Conservation (phyloP, 2,888 invertebrate species). For the Cheilosia impressa region DNA sequence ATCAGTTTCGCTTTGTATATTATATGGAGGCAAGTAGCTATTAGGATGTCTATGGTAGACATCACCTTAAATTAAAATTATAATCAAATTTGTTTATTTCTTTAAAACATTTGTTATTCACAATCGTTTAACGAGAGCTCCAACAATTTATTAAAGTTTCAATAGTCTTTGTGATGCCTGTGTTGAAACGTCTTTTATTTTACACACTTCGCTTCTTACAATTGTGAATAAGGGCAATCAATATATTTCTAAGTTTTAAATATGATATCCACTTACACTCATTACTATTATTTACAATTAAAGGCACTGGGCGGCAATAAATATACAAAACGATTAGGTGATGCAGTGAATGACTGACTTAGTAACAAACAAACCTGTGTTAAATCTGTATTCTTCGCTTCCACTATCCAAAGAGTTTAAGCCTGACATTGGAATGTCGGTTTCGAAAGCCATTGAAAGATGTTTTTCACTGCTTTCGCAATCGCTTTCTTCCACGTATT, state of each 20-base stretch:
- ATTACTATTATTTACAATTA: constrained; percentile 84
- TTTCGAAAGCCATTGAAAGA: constrained; percentile 85
- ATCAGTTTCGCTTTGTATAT: constrained; percentile 88
- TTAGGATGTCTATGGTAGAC: constrained; percentile 93
- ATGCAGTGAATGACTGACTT: neutral
- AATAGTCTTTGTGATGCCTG: too few relatives aligned
- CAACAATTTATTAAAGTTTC: too few relatives aligned
- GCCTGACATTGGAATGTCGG: constrained; percentile 85
- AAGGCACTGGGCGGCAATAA: constrained; percentile 85
- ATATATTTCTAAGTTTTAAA: neutral
- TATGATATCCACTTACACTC: constrained; percentile 78
- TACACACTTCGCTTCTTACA: too few relatives aligned
- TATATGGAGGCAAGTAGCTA: constrained; percentile 90
- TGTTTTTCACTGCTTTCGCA: constrained; percentile 87
- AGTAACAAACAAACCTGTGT: constrained; percentile 84
- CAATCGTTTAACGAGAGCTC: too few relatives aligned
- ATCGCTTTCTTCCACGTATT: constrained; percentile 89
- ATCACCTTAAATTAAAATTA: constrained; percentile 84
- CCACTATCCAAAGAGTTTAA: constrained; percentile 87
- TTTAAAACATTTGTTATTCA: too few relatives aligned
- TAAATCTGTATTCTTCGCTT: constrained; percentile 86
- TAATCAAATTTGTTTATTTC: neutral
- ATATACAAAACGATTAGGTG: constrained; percentile 81
- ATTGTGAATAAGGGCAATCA: too few relatives aligned
- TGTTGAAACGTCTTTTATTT: too few relatives aligned